A percentile compares a stretch with the other conserved stretches of the same genome.
These are phyloP conservation scores for Epinotia demarniana DNA, from an alignment of 2,888 invertebrate genomes.

Conservation along the genomic window DNA sequence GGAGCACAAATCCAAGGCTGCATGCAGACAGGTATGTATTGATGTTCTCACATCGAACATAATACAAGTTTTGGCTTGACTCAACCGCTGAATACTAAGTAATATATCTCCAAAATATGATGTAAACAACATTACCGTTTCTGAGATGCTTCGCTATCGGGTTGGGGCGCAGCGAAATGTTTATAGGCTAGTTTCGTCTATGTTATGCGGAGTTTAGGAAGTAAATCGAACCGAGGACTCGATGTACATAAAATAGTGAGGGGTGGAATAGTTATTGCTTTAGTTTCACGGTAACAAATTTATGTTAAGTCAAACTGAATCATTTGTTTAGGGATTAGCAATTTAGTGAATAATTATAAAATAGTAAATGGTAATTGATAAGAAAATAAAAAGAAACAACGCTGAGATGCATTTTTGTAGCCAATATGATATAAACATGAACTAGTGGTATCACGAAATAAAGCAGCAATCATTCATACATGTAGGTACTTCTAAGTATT, in stretches of 20 bases:
- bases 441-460: too few relatives aligned
- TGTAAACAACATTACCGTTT: slow-evolving; percentile 29
- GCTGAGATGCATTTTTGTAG: too few relatives aligned
- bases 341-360: too few relatives aligned
- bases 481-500: too few relatives aligned
- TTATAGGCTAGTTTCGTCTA: slow-evolving; percentile 35
- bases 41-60: slow-evolving; percentile 22
- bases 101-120: slow-evolving; percentile 33
- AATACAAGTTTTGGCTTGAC: slow-evolving; percentile 16
- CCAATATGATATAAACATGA: too few relatives aligned
- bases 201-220: slow-evolving; percentile 11
- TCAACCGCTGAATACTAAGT: slow-evolving; percentile 34
- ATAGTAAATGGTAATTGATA: too few relatives aligned
- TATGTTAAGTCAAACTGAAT: background rate
- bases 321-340: too few relatives aligned
- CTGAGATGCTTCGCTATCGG: slow-evolving; percentile 25
- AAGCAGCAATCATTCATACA: too few relatives aligned
- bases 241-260: background rate
- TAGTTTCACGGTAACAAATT: background rate
- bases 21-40: slow-evolving; percentile 24
- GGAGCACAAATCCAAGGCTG: slow-evolving; percentile 49
- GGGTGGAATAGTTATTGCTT: background rate
- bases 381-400: too few relatives aligned
- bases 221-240: slow-evolving; percentile 16
- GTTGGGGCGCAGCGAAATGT: slow-evolving; percentile 15